Evolutionary conservation across 2,888 invertebrate species (phyloP), one percentile per base, ranked within the genome.

Genomic region (Ophonus ardosiacus): DNA sequence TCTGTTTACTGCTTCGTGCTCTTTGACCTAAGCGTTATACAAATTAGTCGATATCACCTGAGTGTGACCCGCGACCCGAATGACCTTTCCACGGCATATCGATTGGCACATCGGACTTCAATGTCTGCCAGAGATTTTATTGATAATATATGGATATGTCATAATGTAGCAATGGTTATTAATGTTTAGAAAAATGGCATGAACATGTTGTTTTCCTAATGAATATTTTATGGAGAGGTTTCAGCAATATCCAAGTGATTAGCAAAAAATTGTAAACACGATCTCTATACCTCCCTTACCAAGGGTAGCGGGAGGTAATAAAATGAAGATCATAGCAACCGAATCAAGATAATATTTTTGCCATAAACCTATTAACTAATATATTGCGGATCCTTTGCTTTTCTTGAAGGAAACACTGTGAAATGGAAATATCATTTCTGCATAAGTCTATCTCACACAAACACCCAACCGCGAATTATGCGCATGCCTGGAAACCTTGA

Each of bases 61-160:
- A 61, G 63, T 61, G 80, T 81, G 80, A 81, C 81, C 68, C 57
- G 56, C 10, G 51, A 71, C 71, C 71, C 17, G 6, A 10, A 18
- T 82, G 82, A 71, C 71, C 82, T 82, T 82, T 82, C 43, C 40
- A 15, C 38, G 40, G 18, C 38, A 38, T 61, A 74, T 74, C 59
- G 65, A 74, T 83, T 83, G 76, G 83, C 83, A 71, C 74, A 83
- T 74, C 40, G 38, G 59, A 74, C 40, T 83, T 59, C 51, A 83
- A 81, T 65, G 68, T 81, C 68, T 83, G 76, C 24, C 59, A 15
- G 40, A 76, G 83, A 76, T 83, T 83, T 83, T 83, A 83, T 83
- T 83, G 83, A 83, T 74, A 83, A 71, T 61, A 83, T 83, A 78
- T 78, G 57, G 40, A 78, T 78, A 83, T 83, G 83, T 83, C 83